Evolutionary conservation across 1,140 invertebrate genomes (phyloP), one percentile per base, ranked within the genome.

Genomic region (Cyphomyrmex costatus): DNA sequence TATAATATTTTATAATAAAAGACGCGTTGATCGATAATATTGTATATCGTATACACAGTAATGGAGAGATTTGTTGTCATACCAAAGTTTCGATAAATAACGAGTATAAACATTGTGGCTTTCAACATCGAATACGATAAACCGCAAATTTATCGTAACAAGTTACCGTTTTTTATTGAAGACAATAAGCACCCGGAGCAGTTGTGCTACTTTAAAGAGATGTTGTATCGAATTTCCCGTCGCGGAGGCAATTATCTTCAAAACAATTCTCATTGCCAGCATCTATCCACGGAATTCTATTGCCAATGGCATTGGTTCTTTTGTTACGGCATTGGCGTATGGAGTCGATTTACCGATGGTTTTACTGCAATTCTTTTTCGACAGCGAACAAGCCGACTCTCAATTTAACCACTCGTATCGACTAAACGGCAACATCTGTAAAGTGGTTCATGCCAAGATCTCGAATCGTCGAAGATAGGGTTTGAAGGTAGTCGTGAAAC

Each of bases 251-350:
- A 56, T 84, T 85, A 85, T 58, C 73, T 60, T 51, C 27, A 46
- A 78, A 77, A 78, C 73, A 88, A 78, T 88, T 73, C 80, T 83
- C 87, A 78, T 85, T 86, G 78, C 51, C 71, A 73, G 63, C 51
- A 24, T 61, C 56, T 73, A 53, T 56, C 79, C 46, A 12, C 63
- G 73, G 14, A 85, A 78, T 88, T 83, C 86, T 66, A 88, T 85
- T 60, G 65, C 5, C 21, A 61, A 68, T 80, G 33, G 63, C 58
- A 24, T 30, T 3, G 56, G 16, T 71, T 87, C 70, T 71, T 87
- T 60, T 78, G n/a, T 74, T 68, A 21, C 36, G n/a, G 36, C 36
- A 16, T 68, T 30, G 36, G 66, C 70, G 63, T 56, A 71, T 60
- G 33, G 56, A 61, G 56, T 68, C 86, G 87, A 88, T 88, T 88